Conservation (phyloP, 2,888 invertebrate species). For the Heteropelma amictum region DNA sequence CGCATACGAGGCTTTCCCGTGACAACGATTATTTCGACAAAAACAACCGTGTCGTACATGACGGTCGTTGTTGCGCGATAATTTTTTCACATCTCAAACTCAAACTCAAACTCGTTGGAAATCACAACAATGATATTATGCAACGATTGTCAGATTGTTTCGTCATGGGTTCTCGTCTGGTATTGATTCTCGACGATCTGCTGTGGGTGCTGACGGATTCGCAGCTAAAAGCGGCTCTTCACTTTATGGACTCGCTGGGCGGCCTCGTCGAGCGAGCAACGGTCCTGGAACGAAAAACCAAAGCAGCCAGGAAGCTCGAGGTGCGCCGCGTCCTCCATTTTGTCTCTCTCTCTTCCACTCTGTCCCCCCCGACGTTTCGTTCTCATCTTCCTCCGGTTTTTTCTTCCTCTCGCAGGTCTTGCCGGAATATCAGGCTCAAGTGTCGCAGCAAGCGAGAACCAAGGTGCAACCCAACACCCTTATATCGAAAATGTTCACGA, state of each 20-base stretch:
- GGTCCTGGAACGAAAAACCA: conserved; percentile 87
- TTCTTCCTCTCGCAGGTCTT: conserved; percentile 79
- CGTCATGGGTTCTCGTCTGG: conserved; percentile 93
- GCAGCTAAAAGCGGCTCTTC: conserved; percentile 94
- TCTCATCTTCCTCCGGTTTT: neutral
- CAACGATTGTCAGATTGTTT: conserved; percentile 89
- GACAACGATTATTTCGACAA: too few species aligned
- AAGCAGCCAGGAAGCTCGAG: conserved; percentile 91
- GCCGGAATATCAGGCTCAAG: conserved; percentile 87
- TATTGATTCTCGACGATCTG: conserved; percentile 95
- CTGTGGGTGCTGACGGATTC: conserved; percentile 98
- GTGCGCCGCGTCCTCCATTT: too few species aligned
- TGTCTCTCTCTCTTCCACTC: conserved; percentile 55
- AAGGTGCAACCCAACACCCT: conserved; percentile 75
- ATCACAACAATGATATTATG: neutral
- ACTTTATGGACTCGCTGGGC: conserved; percentile 91
- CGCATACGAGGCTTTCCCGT: too few species aligned
- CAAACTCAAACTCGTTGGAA: too few species aligned
- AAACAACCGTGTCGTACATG: too few species aligned
- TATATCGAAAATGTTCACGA: conserved; percentile 85
- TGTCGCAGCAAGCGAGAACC: conserved; percentile 81
- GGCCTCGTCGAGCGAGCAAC: conserved; percentile 90
- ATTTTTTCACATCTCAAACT: too few species aligned
- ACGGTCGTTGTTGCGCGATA: too few species aligned
- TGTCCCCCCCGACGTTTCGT: neutral